phyloP scores from a whole-genome alignment of 2,888 invertebrate genomes.

The Pinctada fucata region DNA sequence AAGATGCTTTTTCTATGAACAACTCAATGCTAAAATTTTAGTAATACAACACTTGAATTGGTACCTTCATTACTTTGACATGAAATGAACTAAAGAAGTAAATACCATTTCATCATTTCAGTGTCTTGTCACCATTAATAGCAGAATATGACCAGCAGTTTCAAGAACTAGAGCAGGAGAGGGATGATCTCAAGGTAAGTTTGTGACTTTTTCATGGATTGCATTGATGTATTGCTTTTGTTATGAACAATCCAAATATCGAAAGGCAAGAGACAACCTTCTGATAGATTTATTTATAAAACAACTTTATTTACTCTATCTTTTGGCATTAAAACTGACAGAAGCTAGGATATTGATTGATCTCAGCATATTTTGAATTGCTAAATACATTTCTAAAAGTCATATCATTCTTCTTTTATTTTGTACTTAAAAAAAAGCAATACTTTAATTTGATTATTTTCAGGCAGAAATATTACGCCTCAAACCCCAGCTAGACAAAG shows the following conservation, averaged over 20 bases:
- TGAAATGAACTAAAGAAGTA: no score
- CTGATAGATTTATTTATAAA: no score
- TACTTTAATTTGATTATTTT: conserved; percentile 11
- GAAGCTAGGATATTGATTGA: neutral
- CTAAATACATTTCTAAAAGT: neutral
- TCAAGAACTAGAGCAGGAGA: conserved; percentile 42
- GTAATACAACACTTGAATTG: no score
- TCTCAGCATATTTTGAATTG: neutral
- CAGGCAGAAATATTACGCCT: conserved; percentile 55
- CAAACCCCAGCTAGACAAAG: conserved; percentile 54
- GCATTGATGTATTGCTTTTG: no score
- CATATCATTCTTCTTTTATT: neutral
- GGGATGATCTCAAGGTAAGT: conserved; percentile 28
- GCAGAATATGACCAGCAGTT: conserved; percentile 77
- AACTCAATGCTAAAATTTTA: no score
- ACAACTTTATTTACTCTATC: no score
- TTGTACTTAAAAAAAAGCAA: neutral
- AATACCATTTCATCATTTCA: conserved; percentile 37
- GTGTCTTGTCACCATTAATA: conserved; percentile 78
- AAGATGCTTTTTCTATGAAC: no score
- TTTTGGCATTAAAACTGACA: no score
- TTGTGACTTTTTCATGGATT: neutral
- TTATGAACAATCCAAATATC: no score
- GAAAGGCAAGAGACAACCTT: no score
- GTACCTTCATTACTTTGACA: no score